Percentiles rank a stretch among this genome's conserved stretches.
Evolutionary conservation across 1,140 invertebrate genomes (phyloP).

Genomic region (Maconellicoccus hirsutus): DNA sequence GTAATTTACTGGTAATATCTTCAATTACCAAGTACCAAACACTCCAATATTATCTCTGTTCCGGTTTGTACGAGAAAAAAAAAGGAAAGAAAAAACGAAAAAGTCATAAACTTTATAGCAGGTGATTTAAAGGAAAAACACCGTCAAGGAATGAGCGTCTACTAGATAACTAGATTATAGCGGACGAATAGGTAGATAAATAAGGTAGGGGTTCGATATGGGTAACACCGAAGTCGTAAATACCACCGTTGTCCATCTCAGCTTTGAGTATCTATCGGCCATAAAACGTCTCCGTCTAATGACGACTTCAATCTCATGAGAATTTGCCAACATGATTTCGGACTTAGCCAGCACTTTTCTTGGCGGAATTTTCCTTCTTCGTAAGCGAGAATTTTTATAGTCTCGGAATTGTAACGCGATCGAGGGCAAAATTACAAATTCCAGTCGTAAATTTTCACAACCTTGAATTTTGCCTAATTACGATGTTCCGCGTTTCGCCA

Average conservation of each 20-base stretch:
- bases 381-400: no score
- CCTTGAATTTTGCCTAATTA: no score
- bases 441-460: no score
- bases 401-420: no score
- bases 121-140: not conserved
- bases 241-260: not conserved
- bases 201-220: not conserved
- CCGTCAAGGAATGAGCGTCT: not conserved
- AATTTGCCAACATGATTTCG: not conserved
- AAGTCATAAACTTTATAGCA: slow-evolving; percentile 9
- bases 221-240: not conserved
- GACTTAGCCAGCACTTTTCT: not conserved
- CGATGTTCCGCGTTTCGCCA: not conserved
- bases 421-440: no score
- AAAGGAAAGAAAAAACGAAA: not conserved
- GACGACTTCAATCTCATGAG: not conserved
- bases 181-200: not conserved
- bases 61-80: no score
- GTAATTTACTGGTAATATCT: no score
- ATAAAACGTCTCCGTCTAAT: not conserved
- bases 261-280: not conserved
- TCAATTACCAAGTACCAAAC: no score
- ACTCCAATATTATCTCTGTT: no score
- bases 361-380: not conserved
- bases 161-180: not conserved